phyloP scores from a whole-genome alignment of 2,888 invertebrate genomes.

The Atherix ibis region DNA sequence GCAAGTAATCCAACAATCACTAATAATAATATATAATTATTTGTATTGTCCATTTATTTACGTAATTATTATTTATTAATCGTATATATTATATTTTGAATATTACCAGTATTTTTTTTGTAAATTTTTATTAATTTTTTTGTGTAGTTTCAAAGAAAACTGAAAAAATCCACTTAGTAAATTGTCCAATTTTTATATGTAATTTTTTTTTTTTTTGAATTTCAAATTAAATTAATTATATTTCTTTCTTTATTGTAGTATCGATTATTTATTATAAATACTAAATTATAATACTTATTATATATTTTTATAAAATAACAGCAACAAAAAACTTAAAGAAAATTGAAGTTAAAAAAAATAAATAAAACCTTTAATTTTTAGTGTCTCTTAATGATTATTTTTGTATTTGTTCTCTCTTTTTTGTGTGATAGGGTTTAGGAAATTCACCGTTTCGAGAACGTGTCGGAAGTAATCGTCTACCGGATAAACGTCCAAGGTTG shows the following conservation, averaged over 20 bases:
- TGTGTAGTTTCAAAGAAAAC: too few relatives aligned
- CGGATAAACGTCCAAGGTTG: conserved; percentile 73
- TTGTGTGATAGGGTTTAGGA: conserved; percentile 35
- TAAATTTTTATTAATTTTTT: too few relatives aligned
- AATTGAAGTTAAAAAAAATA: too few relatives aligned
- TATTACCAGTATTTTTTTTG: too few relatives aligned
- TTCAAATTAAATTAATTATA: conserved; percentile 12
- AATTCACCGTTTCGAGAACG: conserved; percentile 81
- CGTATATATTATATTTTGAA: too few relatives aligned
- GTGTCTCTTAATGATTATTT: conserved; percentile 1
- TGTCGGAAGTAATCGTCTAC: conserved; percentile 72
- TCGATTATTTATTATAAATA: neutral
- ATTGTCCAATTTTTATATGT: neutral
- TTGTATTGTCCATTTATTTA: too few relatives aligned
- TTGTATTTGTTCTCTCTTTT: conserved; percentile 8
- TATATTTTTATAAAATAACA: neutral
- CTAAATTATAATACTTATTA: neutral
- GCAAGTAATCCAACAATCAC: too few relatives aligned
- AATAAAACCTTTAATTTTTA: too few relatives aligned
- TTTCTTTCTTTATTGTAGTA: conserved; percentile 5
- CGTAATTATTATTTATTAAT: too few relatives aligned
- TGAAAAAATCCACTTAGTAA: too few relatives aligned
- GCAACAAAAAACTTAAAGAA: too few relatives aligned
- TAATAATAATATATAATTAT: too few relatives aligned
- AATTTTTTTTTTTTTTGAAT: conserved; percentile 9